Percentiles rank a stretch among this genome's conserved stretches.
phyloP scores from a whole-genome alignment of 2,888 invertebrate genomes.

The Urechis unicinctus region DNA sequence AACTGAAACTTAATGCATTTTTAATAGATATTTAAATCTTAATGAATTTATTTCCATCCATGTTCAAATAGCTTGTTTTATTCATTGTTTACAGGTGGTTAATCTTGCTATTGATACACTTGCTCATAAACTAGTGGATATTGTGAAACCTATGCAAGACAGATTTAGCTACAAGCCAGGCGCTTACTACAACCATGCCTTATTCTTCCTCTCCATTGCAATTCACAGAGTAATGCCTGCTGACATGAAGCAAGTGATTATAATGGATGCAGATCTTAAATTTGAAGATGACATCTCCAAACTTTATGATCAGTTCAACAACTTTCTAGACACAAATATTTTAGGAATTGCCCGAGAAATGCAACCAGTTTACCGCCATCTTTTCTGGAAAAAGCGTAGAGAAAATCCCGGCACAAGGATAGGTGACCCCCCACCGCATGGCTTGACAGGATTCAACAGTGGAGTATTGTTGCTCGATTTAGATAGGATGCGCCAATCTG shows the following conservation, averaged over 20 bases:
- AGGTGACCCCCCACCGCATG: conserved; percentile 56
- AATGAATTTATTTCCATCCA: background rate
- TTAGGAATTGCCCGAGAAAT: conserved; percentile 65
- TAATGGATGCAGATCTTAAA: conserved; percentile 73
- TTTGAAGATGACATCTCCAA: conserved; percentile 64
- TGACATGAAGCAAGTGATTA: conserved; percentile 58
- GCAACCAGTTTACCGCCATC: conserved; percentile 73
- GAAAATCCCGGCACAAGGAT: conserved; percentile 61
- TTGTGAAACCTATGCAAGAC: conserved; percentile 64
- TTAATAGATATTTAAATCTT: too few relatives aligned
- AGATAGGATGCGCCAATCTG: conserved; percentile 61
- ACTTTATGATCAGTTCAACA: conserved; percentile 63
- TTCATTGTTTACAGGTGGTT: conserved; percentile 49
- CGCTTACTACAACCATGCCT: conserved; percentile 70
- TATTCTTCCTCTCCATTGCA: conserved; percentile 72
- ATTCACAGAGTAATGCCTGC: conserved; percentile 64
- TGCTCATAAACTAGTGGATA: conserved; percentile 58
- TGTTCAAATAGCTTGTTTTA: conserved; percentile 2
- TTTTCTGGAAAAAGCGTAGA: conserved; percentile 62
- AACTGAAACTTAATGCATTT: background rate
- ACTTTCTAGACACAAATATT: conserved; percentile 60
- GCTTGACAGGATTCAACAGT: conserved; percentile 70
- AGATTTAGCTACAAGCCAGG: conserved; percentile 65
- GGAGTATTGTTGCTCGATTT: conserved; percentile 70
- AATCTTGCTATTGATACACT: conserved; percentile 62